phyloP scores from a whole-genome alignment of 2,888 invertebrate genomes.

The Oxytorus armatus region DNA sequence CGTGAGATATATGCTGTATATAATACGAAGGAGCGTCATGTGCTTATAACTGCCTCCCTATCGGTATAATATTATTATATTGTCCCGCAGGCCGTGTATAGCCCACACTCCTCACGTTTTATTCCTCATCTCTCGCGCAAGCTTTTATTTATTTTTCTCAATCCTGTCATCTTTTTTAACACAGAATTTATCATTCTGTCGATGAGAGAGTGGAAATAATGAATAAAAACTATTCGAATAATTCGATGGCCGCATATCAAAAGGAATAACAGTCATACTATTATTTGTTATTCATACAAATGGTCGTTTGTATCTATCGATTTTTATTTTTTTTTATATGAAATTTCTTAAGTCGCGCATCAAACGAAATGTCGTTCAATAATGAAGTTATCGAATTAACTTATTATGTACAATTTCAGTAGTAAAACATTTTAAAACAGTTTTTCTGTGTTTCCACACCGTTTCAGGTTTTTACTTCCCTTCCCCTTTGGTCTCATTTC shows the following conservation, averaged over 20 bases:
- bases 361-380: no score
- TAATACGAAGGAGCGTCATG: constrained; percentile 82
- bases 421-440: no score
- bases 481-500: no score
- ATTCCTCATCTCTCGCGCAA: constrained; percentile 3
- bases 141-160: constrained; percentile 7
- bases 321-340: no score
- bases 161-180: constrained; percentile 7
- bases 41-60: constrained; percentile 81
- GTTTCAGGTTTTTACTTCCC: no score
- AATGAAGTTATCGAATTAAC: no score
- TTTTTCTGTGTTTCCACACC: no score
- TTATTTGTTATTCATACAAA: no score
- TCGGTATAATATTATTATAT: constrained; percentile 83
- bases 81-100: constrained; percentile 60
- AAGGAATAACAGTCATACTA: background rate
- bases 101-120: constrained; percentile 59
- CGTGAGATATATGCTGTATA: constrained; percentile 72
- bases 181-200: constrained; percentile 12
- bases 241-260: no score
- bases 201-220: background rate
- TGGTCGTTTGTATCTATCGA: no score
- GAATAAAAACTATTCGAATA: background rate
- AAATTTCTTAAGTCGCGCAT: no score
- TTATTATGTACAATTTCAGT: no score